Conservation (phyloP, 1,140 invertebrate genomes). For the Procambarus virginalis region DNA sequence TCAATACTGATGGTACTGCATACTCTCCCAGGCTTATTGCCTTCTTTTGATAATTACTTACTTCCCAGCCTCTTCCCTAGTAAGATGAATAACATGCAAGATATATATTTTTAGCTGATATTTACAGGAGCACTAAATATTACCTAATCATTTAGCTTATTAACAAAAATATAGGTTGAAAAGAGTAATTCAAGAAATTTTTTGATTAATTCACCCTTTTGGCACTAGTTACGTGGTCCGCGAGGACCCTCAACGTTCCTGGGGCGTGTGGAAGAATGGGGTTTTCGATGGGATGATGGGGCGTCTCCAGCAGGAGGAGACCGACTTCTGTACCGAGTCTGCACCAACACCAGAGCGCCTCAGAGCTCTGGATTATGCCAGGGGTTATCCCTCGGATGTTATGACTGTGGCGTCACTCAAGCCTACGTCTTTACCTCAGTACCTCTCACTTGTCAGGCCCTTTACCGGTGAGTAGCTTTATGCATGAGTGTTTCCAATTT, state of each 20-base stretch:
- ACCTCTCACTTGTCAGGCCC: constrained; percentile 1
- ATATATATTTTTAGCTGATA: no score
- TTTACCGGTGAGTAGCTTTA: not conserved
- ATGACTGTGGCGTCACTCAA: constrained; percentile 4
- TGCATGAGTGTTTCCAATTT: no score
- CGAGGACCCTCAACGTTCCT: constrained; percentile 15
- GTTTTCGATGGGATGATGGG: constrained; percentile 14
- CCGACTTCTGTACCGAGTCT: constrained; percentile 11
- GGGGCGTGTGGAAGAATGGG: not conserved
- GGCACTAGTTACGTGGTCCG: not conserved
- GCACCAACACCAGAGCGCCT: constrained; percentile 17
- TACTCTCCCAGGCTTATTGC: no score
- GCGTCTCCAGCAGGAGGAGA: constrained; percentile 27
- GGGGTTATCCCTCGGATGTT: not conserved
- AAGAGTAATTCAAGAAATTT: no score
- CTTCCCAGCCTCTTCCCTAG: no score
- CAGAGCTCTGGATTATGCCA: not conserved
- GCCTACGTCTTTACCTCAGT: not conserved
- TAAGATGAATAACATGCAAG: no score
- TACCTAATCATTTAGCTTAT: no score
- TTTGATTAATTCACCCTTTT: no score
- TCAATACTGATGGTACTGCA: no score
- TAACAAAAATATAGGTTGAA: no score
- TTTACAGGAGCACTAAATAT: no score
- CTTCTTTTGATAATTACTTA: no score